Evolutionary conservation across 2,888 invertebrate species (phyloP), one percentile per base, ranked within the genome.

Genomic region (Tetranychus truncatus): DNA sequence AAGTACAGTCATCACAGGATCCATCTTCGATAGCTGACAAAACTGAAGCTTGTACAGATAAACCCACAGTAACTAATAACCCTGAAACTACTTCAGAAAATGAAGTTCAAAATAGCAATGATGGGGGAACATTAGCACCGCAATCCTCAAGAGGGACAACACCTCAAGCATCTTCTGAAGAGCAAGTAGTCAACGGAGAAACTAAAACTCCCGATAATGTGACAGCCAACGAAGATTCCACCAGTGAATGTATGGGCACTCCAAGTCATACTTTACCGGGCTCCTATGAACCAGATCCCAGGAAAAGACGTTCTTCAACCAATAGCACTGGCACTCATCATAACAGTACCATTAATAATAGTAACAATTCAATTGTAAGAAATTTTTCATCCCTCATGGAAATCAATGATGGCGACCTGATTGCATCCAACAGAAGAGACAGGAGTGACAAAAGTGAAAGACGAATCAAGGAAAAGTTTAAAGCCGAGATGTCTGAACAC

Each of bases 401-500:
- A 69, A 69, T 24, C 11, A 69, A 69, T 21, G 69, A 69, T 69
- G 69, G 69, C 20, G 69, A 69, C 5, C 69, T 69, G 11, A 20
- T 69, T 7, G 21, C 20, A 34, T 20, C 72, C 9, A 46, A 45
- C 45, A n/a, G 46, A 11, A 18, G 72, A 24, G 20, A 20, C 8
- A 18, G 11, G 21, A 8, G 21, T 20, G 69, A 69, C 5, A 69
- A 45, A 73, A 73, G 9, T 6, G 88, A 88, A 66, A 86, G 88
- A 74, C 88, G 88, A 81, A 89, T 90, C 78, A 93, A 92, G 84
- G 94, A 95, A 81, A 87, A 88, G 79, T 95, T 95, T 85, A 87
- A 92, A 75, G 89, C 90, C 74, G 71, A 76, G 8, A 86, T 85
- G 81, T 85, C 85, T 18, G 87, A 89, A 71, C 89, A 90, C 45